Percentiles rank a stretch among this genome's conserved stretches.
These are phyloP conservation scores for Heliconius charithonia DNA, from an alignment of 2,888 invertebrate species.

Conservation along the genomic window DNA sequence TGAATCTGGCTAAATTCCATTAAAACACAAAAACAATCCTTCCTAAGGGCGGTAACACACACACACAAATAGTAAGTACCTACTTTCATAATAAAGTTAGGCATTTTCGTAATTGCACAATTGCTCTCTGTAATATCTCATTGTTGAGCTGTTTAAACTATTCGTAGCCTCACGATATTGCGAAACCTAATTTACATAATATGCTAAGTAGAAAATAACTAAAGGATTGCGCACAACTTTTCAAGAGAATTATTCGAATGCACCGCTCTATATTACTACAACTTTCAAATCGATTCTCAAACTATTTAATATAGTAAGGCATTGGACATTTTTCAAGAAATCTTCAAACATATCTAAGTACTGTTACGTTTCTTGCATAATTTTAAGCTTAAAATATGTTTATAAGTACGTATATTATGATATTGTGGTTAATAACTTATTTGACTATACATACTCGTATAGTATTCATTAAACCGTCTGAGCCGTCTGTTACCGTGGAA, in stretches of 20 bases:
- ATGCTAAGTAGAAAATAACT: constrained; percentile 62
- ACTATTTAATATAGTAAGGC: constrained; percentile 12
- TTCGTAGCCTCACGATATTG: constrained; percentile 48
- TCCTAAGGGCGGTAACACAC: neutral
- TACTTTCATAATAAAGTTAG: constrained; percentile 37
- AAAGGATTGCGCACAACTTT: constrained; percentile 45
- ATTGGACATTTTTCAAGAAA: constrained; percentile 14
- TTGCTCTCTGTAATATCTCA: constrained; percentile 43
- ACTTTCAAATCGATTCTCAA: constrained; percentile 11
- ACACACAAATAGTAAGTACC: constrained; percentile 24
- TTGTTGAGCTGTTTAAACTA: constrained; percentile 43
- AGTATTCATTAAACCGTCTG: too few relatives aligned
- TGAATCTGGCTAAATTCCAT: constrained; percentile 2
- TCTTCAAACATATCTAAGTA: constrained; percentile 1
- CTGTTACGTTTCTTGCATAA: neutral
- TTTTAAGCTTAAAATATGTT: neutral
- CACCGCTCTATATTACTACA: constrained; percentile 20
- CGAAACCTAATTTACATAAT: constrained; percentile 61
- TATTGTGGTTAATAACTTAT: too few relatives aligned
- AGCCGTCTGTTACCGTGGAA: too few relatives aligned
- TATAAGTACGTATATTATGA: too few relatives aligned
- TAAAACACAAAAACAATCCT: neutral
- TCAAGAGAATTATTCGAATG: constrained; percentile 29
- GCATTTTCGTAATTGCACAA: constrained; percentile 43
- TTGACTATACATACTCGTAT: too few relatives aligned